Base-by-base conservation (phyloP, 2,888 invertebrate genomes). In the Dolichopus griseipennis region DNA sequence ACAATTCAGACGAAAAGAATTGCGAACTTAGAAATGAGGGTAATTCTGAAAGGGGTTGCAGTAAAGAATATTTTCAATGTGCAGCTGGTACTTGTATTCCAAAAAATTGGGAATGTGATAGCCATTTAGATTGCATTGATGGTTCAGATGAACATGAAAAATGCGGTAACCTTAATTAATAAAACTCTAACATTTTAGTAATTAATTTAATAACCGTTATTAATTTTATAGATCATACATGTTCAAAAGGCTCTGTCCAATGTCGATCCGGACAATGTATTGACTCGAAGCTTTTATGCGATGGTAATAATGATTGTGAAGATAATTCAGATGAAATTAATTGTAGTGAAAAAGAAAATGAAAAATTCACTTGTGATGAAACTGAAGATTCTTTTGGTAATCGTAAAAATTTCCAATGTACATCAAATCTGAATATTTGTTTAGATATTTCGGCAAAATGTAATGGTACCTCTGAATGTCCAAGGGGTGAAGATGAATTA, bases 121-220 rank as follows among this genome's bases (percentile, higher is more conserved):
- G 85, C 0, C 83, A 84, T n/a, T 80, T 82, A 64, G 93, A 95
- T 79, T 95, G 95, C 76, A 73, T 77, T 0, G 93, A 94, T 78
- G 83, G 81, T 15, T 88, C 89, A 0, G 92, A 92, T 74, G 92
- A 93, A 78, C 85, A 86, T 69, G 87, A 85, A 67, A 83, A 84
- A 73, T 85, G 85, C 72, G 76, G 74, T 76, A 71, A 73, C 75
- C 75, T 66, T 68, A 34, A 66, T 27, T 66, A 61, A 33, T 20
- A 12, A 63, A 27, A 63, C 6, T 15, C 33, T 4, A 27, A 33
- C 37, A 8, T 43, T 7, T 37, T 37, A 37, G 8, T 10, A 37
- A 7, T 37, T 10, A 37, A 37, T 37, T 37, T 37, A 8, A 10
- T 9, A 34, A 34, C 9, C 6, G 34, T 9, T 7, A 34, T 7